phyloP scores from a whole-genome alignment of 2,888 invertebrate species.

The Boloria euphrosyne region DNA sequence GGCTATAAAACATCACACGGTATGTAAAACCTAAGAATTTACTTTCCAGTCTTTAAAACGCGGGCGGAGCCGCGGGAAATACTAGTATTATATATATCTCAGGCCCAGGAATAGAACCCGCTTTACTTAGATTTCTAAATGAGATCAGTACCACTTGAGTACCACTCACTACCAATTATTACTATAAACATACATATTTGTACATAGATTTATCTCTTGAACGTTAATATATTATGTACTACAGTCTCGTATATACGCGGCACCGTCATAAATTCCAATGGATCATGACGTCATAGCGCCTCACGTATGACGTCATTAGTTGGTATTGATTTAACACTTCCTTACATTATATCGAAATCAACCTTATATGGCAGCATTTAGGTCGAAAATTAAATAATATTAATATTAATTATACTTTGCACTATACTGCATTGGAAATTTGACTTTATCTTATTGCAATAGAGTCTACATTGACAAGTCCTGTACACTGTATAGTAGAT shows the following conservation, averaged over 20 bases:
- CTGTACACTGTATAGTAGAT: background rate
- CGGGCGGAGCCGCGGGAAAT: too few relatives aligned
- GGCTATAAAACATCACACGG: too few relatives aligned
- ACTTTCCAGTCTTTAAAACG: too few relatives aligned
- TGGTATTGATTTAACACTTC: slow-evolving; percentile 8
- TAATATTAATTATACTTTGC: background rate
- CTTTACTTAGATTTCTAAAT: too few relatives aligned
- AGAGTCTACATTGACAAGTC: background rate
- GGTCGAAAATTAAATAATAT: slow-evolving; percentile 3
- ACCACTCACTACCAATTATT: too few relatives aligned
- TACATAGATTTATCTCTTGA: background rate
- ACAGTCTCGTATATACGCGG: background rate
- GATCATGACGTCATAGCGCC: slow-evolving; percentile 4
- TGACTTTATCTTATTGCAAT: background rate
- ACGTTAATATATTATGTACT: background rate
- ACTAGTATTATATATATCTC: too few relatives aligned
- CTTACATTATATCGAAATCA: background rate
- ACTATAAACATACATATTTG: too few relatives aligned
- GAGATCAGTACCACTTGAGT: background rate
- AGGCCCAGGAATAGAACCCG: too few relatives aligned
- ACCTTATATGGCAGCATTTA: background rate
- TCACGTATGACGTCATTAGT: slow-evolving; percentile 15
- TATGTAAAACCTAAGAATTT: too few relatives aligned
- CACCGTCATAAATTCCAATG: background rate
- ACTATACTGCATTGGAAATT: background rate